Evolutionary conservation across 2,797 vertebrate genomes (phyloP).

Genomic region (Pseudopleuronectes americanus): DNA sequence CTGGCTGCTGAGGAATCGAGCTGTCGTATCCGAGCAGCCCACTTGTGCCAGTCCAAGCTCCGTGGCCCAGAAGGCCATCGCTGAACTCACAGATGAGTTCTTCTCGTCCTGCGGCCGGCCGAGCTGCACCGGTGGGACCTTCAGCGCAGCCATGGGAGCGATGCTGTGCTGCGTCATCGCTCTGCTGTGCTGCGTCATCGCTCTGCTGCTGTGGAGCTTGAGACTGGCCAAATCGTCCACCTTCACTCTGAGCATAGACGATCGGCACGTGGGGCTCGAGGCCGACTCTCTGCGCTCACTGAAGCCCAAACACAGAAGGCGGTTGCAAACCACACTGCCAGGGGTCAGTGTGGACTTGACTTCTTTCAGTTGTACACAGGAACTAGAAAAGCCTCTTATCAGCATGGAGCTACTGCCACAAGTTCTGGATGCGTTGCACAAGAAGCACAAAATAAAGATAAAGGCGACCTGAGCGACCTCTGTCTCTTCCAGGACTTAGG

Average conservation of each 20-base stretch:
- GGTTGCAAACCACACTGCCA: constrained; percentile 19
- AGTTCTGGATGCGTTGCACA: constrained; percentile 78
- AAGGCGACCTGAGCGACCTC: constrained; percentile 66
- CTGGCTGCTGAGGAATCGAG: constrained; percentile 82
- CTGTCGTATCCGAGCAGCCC: constrained; percentile 38
- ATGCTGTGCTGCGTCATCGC: constrained; percentile 67
- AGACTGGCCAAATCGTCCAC: constrained; percentile 74
- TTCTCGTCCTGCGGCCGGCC: constrained; percentile 67
- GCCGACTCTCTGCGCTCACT: constrained; percentile 58
- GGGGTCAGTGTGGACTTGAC: constrained; percentile 7
- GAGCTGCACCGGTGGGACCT: constrained; percentile 43
- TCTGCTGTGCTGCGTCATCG: constrained; percentile 72
- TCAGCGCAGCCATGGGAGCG: constrained; percentile 39
- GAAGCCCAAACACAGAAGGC: constrained; percentile 76
- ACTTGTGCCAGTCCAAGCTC: constrained; percentile 77
- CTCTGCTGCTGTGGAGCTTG: constrained; percentile 77
- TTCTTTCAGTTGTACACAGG: constrained; percentile 13
- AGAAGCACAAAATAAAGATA: constrained; percentile 82
- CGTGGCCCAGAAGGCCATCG: constrained; percentile 71
- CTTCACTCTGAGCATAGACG: constrained; percentile 73
- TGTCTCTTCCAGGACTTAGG: not conserved
- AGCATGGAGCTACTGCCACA: constrained; percentile 82
- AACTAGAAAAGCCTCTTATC: constrained; percentile 53
- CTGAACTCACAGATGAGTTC: constrained; percentile 66
- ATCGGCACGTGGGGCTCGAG: constrained; percentile 64